Conservation (phyloP, 1,140 invertebrate species). For the Cydia strobilella region DNA sequence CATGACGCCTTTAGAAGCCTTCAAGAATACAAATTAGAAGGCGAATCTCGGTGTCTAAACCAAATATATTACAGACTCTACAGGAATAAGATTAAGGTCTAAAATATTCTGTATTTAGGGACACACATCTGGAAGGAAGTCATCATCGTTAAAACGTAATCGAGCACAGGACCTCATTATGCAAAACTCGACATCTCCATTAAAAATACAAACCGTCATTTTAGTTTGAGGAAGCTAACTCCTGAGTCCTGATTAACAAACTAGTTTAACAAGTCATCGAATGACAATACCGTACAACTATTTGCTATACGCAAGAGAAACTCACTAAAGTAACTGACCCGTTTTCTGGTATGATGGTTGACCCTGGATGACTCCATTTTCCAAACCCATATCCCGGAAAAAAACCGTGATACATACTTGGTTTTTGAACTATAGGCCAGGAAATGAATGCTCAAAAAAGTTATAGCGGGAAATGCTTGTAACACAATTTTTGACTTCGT, state of each 20-base stretch:
- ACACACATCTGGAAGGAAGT: conserved; percentile 50
- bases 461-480: too few relatives aligned
- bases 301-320: too few relatives aligned
- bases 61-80: background rate
- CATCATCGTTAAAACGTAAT: conserved; percentile 74
- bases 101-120: background rate
- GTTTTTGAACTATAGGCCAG: too few relatives aligned
- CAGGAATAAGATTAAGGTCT: background rate
- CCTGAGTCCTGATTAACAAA: background rate
- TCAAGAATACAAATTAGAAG: conserved; percentile 66
- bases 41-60: conserved; percentile 26
- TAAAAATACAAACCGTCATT: conserved; percentile 46
- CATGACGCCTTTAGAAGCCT: conserved; percentile 60
- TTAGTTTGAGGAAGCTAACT: background rate
- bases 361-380: too few relatives aligned
- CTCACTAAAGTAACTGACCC: too few relatives aligned
- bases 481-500: too few relatives aligned
- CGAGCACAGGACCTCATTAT: conserved; percentile 70
- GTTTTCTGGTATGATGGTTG: too few relatives aligned
- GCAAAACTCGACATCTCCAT: conserved; percentile 61
- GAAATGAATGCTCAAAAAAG: too few relatives aligned
- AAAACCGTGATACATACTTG: too few relatives aligned
- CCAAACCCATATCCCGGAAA: too few relatives aligned
- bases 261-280: background rate
- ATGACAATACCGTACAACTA: background rate